Base-by-base conservation (phyloP, 2,888 invertebrate species). In the Tetanocera ferruginea region DNA sequence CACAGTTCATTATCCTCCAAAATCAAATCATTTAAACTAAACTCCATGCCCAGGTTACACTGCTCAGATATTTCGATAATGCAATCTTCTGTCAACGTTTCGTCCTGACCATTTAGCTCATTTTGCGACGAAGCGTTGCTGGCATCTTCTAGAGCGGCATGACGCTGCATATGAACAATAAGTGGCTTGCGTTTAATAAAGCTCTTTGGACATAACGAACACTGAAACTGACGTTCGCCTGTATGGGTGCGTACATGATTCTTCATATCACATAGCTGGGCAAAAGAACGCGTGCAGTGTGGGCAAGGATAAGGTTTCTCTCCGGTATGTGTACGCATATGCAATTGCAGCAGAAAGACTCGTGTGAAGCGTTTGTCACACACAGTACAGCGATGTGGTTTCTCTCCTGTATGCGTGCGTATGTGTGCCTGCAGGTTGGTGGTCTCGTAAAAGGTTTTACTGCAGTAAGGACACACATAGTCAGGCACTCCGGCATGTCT, bases 261-360 rank as follows among this genome's bases (percentile, higher is more conserved):
- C 82, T 93, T 92, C 0, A 89, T 80, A 66, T 87, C 79, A 76
- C 87, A 89, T 5, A 89, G 88, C 3, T 88, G 84, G 0, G 87
- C 81, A 77, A 89, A 89, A 2, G 84, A 84, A 49, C 86, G 84
- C 5, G 85, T 84, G 69, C 89, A 89, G 1, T 85, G 64, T n/a
- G 84, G 85, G 76, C 88, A 89, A 4, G 79, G 79, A 76, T 88
- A 88, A 0, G 89, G 89, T 17, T 87, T 86, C 43, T 88, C 87
- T 0, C 86, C 85, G 3, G 88, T 89, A 78, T 89, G 89, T 0
- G 85, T 85, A 8, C 84, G 83, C 81, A 88, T 86, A 67, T 89
- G 89, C 0, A 91, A 89, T 81, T 92, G 92, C 0, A 87, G 80
- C 74, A 87, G 76, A 75, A 86, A 88, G n/a, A 88, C 88, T 86